Base-by-base conservation (phyloP, 2,113 vertebrate genomes). In the Forbesichthys papilliferus region DNA sequence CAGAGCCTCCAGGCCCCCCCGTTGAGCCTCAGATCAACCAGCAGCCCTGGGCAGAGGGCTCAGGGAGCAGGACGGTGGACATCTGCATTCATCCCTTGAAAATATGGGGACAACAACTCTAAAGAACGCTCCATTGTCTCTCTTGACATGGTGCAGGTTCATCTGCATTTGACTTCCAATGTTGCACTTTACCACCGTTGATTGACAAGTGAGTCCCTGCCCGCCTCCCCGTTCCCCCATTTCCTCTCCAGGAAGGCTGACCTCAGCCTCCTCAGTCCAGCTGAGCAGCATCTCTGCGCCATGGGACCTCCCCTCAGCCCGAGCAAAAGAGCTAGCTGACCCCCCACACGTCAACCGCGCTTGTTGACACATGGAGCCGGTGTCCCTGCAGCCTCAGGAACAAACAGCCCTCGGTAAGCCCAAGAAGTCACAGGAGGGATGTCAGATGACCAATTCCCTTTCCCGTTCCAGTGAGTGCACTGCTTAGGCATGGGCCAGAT, bases 11-110 rank as follows among this genome's bases (percentile, higher is more conserved):
- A 67, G 62, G 1, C 54, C 63, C 75, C 61, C 73, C 73, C 73
- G 74, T 61, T 42, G 57, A 71, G 57, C 71, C 60, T 71, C 62
- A 77, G 68, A 81, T 86, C 81, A 83, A 74, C 81, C 67, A 74
- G 33, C 49, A 71, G 74, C 57, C 73, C 68, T 14, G 47, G 47
- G 27, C 2, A 65, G 59, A 60, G n/a, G 52, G n/a, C 0, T 13
- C 6, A 13, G 56, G 1, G 27, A 27, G 27, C 27, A 27, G 27
- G 27, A 27, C 27, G 2, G 27, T 27, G 27, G 27, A 27, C 27
- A 27, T 27, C 27, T 27, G 27, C 27, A 27, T 27, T 27, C 27
- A 27, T 27, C 27, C 27, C 27, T 27, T 2, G 27, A 2, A 27
- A 27, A 27, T 2, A 27, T 27, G 27, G 27, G 27, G 27, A 27